Conservation (phyloP, 2,888 invertebrate species). For the Himalopsyche japonica region DNA sequence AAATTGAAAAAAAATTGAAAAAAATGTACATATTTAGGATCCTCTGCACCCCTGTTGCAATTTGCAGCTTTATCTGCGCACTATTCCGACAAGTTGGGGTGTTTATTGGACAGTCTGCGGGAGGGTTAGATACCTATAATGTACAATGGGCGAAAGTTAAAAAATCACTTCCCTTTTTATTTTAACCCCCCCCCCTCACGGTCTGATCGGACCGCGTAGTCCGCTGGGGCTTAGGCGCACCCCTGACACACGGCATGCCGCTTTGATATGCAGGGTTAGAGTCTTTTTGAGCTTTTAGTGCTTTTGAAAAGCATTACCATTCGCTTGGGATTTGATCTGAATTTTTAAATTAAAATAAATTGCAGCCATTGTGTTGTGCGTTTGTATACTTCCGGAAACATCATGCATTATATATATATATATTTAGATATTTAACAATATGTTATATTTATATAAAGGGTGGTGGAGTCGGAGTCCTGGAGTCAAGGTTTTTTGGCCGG, state of each 20-base stretch:
- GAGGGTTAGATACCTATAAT: slow-evolving; percentile 16
- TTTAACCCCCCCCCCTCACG: slow-evolving; percentile 34
- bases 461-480: no score
- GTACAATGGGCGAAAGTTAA: slow-evolving; percentile 28
- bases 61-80: slow-evolving; percentile 21
- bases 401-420: background rate
- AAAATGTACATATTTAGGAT: no score
- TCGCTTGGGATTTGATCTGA: background rate
- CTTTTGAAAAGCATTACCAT: background rate
- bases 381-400: background rate
- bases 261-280: background rate
- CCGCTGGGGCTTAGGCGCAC: slow-evolving; percentile 6
- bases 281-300: background rate
- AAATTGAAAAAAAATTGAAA: no score
- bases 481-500: no score
- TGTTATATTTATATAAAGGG: no score
- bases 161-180: slow-evolving; percentile 40
- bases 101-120: slow-evolving; percentile 32
- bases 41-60: slow-evolving; percentile 7
- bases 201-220: background rate
- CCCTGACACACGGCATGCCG: slow-evolving; percentile 14
- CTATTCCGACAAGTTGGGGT: slow-evolving; percentile 36
- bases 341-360: background rate
- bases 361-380: background rate
- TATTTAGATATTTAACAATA: no score